These are phyloP conservation scores for Xiphydria camelus DNA, from an alignment of 2,888 invertebrate species.

Conservation along the genomic window DNA sequence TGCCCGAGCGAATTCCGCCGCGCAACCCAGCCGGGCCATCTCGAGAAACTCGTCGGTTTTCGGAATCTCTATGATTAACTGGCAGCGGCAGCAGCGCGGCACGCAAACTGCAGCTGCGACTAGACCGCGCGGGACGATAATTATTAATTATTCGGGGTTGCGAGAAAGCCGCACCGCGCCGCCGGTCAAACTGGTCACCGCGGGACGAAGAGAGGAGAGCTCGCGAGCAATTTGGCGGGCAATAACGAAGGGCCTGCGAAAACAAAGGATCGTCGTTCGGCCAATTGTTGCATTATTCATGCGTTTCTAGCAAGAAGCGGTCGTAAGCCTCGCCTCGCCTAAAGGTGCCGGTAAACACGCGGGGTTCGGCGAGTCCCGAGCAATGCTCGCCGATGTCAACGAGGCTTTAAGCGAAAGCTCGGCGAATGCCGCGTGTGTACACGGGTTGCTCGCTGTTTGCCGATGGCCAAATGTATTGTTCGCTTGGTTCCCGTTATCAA, in stretches of 20 bases:
- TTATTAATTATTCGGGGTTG: conserved; percentile 37
- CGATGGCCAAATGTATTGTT: too few species aligned
- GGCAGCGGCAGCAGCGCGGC: conserved; percentile 8
- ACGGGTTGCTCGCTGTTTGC: too few species aligned
- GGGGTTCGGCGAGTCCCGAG: too few species aligned
- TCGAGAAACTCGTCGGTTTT: too few species aligned
- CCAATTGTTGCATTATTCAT: conserved; percentile 49
- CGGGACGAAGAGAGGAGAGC: conserved; percentile 6
- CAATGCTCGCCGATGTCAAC: too few species aligned
- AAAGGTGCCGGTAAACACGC: too few species aligned
- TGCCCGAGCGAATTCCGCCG: too few species aligned
- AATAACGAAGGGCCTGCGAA: conserved; percentile 44
- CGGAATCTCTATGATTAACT: conserved; percentile 1
- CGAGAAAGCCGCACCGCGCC: conserved; percentile 25
- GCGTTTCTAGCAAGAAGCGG: conserved; percentile 39
- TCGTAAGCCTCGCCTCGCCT: conserved; percentile 33
- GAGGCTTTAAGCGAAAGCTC: too few species aligned
- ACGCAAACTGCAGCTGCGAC: conserved; percentile 35
- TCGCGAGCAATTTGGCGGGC: conserved; percentile 48
- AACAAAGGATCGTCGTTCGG: conserved; percentile 40
- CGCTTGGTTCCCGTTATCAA: too few species aligned
- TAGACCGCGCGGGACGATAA: conserved; percentile 28
- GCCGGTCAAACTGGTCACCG: conserved; percentile 25
- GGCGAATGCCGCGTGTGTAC: too few species aligned
- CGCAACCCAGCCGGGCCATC: too few species aligned